Base-by-base conservation (phyloP, 1,140 invertebrate genomes). In the Pachypeltis micranthus region DNA sequence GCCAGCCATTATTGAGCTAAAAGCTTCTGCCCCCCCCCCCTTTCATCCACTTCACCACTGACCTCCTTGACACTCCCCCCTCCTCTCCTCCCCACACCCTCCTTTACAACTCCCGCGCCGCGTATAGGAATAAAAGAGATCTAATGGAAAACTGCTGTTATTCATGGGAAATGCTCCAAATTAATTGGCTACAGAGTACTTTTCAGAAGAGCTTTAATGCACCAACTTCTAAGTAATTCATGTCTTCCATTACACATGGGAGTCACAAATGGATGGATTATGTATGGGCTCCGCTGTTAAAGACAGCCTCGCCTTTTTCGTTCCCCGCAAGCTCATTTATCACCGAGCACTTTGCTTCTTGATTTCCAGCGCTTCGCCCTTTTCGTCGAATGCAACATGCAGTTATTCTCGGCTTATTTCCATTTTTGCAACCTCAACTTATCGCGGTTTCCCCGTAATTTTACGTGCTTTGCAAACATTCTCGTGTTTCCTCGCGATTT, bases 101-200 rank as follows among this genome's bases (percentile, higher is more conserved):
- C 34, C n/a, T 10, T 10, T n/a, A 39, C 7, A 51, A 51, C 12
- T 4, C 7, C 21, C 47, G 4, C 47, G 47, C 12, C 47, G 47
- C 23, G 12, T 10, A 4, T 39, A 39, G 47, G 47, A 51, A 51
- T 51, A 51, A 51, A 51, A 51, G 47, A 51, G 47, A 51, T 51
- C 47, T 51, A 51, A 51, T 51, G 47, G 47, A 51, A 51, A 51
- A 51, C 47, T 51, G 47, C 47, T 51, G 47, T 51, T 51, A 51
- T 51, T 51, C 47, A 51, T 51, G 47, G 47, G 23, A 51, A 51
- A 51, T 51, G 47, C 47, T 51, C 47, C 47, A 51, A 51, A 51
- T 51, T 51, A 51, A 51, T 51, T 51, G 47, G 47, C 47, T 10
- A 21, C 47, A 51, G 47, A 51, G 47, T 21, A 51, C 47, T 51